A percentile compares a stretch with the other conserved stretches of the same genome.
Evolutionary conservation across 1,140 invertebrate species (phyloP).

Genomic region (Episyrphus balteatus): DNA sequence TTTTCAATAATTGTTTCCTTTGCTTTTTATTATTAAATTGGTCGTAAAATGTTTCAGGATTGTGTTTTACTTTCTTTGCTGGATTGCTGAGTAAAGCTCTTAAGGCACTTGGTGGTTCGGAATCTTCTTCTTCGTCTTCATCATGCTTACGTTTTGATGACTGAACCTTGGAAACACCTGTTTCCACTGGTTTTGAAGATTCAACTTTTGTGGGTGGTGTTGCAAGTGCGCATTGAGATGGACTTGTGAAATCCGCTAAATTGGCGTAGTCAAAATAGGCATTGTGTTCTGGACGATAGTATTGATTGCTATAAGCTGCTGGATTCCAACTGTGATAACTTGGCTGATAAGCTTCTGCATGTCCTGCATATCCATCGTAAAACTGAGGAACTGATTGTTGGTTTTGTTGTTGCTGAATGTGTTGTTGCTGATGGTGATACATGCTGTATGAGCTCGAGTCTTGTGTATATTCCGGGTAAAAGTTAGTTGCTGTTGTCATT

Average conservation of each 20-base stretch:
- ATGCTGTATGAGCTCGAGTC: too few relatives aligned
- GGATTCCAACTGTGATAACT: not conserved
- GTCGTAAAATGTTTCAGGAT: slow-evolving; percentile 32
- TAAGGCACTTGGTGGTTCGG: slow-evolving; percentile 33
- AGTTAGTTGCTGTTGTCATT: too few relatives aligned
- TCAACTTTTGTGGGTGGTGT: not conserved
- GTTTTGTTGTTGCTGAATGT: too few relatives aligned
- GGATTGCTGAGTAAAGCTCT: slow-evolving; percentile 41
- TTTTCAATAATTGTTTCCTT: not conserved
- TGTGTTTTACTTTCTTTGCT: slow-evolving; percentile 35
- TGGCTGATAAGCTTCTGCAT: too few relatives aligned
- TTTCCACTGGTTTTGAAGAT: too few relatives aligned
- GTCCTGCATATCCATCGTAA: too few relatives aligned
- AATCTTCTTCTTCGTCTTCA: slow-evolving; percentile 16
- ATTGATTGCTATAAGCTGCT: not conserved
- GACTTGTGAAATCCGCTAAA: not conserved
- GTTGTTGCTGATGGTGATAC: too few relatives aligned
- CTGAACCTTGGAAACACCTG: not conserved
- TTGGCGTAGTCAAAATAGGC: not conserved
- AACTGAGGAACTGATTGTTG: too few relatives aligned
- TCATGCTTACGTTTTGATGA: slow-evolving; percentile 19
- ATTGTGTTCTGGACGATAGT: not conserved
- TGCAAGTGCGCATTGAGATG: not conserved
- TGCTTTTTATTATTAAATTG: slow-evolving; percentile 24
- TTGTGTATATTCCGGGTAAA: too few relatives aligned